phyloP scores from a whole-genome alignment of 2,888 invertebrate species.

The Dendrolimus houi region DNA sequence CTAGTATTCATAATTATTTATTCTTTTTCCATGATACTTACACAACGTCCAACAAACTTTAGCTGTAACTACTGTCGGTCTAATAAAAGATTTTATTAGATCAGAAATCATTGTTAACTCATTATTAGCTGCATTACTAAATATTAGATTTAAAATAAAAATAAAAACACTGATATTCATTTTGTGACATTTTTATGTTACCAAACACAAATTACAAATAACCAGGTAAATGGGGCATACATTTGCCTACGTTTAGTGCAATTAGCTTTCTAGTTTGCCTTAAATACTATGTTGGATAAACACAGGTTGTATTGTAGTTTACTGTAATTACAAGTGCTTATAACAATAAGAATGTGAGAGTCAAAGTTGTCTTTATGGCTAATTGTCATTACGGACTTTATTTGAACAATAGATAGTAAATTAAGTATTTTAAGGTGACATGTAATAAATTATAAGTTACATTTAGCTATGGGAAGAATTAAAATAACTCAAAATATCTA shows the following conservation, averaged over 20 bases:
- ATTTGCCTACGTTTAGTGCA: not conserved
- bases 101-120: conserved; percentile 35
- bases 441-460: too few relatives aligned
- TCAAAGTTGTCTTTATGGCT: too few relatives aligned
- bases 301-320: not conserved
- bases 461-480: too few relatives aligned
- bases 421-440: too few relatives aligned
- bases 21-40: conserved; percentile 20
- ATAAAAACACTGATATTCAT: not conserved
- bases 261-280: not conserved
- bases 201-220: not conserved
- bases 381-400: too few relatives aligned
- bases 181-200: not conserved
- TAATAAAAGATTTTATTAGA: conserved; percentile 31
- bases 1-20: too few relatives aligned
- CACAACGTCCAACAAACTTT: conserved; percentile 37
- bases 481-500: too few relatives aligned
- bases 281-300: not conserved
- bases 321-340: not conserved
- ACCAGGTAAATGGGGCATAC: not conserved
- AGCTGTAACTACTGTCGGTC: conserved; percentile 32
- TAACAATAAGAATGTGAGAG: too few relatives aligned
- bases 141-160: not conserved
- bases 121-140: conserved; percentile 6
- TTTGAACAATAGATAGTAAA: too few relatives aligned